A percentile compares a stretch with the other conserved stretches of the same genome.
Conservation (phyloP, 2,888 invertebrate genomes). For the Cheilosia scutellata region DNA sequence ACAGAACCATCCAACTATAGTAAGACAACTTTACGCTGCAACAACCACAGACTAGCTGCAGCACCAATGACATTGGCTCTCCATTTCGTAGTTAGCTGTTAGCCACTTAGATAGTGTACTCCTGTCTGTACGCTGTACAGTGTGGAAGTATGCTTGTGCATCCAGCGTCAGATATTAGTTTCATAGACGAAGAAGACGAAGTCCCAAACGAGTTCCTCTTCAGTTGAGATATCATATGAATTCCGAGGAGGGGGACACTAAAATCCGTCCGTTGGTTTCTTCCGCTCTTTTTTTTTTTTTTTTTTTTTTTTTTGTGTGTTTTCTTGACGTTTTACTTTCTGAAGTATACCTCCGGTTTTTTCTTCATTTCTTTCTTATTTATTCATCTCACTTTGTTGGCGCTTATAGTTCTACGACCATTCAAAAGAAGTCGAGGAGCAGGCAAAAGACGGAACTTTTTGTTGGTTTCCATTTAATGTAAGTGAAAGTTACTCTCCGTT, state of each 20-base stretch:
- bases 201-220: slow-evolving; percentile 60
- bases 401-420: slow-evolving; percentile 26
- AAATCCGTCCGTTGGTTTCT: slow-evolving; percentile 65
- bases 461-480: slow-evolving; percentile 78
- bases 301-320: neutral
- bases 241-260: slow-evolving; percentile 1
- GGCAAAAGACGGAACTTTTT: slow-evolving; percentile 73
- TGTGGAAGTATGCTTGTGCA: slow-evolving; percentile 49
- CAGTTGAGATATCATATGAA: slow-evolving; percentile 64
- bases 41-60: slow-evolving; percentile 13
- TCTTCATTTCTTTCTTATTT: slow-evolving; percentile 39
- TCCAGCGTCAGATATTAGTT: slow-evolving; percentile 61
- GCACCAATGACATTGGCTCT: slow-evolving; percentile 73
- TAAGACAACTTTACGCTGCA: slow-evolving; percentile 63
- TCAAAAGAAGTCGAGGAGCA: slow-evolving; percentile 51
- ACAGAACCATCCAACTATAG: slow-evolving; percentile 79
- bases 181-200: slow-evolving; percentile 53
- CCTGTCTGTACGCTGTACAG: neutral
- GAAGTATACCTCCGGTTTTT: slow-evolving; percentile 67
- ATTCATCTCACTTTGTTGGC: slow-evolving; percentile 43
- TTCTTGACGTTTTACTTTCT: slow-evolving; percentile 69
- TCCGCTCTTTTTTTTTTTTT: slow-evolving; percentile 55
- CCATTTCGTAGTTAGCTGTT: slow-evolving; percentile 57
- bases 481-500: slow-evolving; percentile 80
- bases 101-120: slow-evolving; percentile 19